These are phyloP conservation scores for Picus viridis DNA, from an alignment of 2,797 vertebrate genomes.

Conservation along the genomic window DNA sequence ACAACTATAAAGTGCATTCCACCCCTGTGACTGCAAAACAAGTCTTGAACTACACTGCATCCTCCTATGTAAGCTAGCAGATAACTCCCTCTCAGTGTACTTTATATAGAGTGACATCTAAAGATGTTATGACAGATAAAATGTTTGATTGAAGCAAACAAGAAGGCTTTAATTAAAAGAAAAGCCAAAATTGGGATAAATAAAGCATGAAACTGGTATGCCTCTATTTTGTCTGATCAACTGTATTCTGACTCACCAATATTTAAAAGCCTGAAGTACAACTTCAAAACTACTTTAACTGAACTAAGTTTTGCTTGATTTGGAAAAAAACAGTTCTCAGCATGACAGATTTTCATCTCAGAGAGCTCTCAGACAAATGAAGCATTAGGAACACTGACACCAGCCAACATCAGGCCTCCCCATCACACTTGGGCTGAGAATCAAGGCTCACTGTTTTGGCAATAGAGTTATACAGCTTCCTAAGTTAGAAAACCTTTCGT, in stretches of 20 bases:
- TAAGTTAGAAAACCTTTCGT: not conserved
- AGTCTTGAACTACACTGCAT: not conserved
- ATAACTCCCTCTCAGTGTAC: not conserved
- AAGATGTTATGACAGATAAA: not conserved
- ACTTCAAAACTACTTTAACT: accelerated
- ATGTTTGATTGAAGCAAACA: not conserved
- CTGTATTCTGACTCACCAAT: not conserved
- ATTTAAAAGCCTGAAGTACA: not conserved
- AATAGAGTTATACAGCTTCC: not conserved
- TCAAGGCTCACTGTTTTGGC: not conserved
- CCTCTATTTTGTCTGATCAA: not conserved
- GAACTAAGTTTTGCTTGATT: not conserved
- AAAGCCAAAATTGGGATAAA: not conserved
- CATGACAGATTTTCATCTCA: not conserved
- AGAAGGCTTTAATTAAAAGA: not conserved
- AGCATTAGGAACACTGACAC: not conserved
- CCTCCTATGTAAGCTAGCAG: not conserved
- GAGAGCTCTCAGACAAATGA: not conserved
- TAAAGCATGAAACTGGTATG: not conserved
- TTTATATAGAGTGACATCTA: not conserved
- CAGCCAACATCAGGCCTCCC: not conserved
- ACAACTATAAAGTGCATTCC: not conserved
- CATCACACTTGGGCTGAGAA: not conserved
- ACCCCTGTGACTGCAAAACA: not conserved
- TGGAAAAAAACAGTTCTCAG: not conserved